phyloP scores from a whole-genome alignment of 2,888 invertebrate genomes.

The Agriopis aurantiaria region DNA sequence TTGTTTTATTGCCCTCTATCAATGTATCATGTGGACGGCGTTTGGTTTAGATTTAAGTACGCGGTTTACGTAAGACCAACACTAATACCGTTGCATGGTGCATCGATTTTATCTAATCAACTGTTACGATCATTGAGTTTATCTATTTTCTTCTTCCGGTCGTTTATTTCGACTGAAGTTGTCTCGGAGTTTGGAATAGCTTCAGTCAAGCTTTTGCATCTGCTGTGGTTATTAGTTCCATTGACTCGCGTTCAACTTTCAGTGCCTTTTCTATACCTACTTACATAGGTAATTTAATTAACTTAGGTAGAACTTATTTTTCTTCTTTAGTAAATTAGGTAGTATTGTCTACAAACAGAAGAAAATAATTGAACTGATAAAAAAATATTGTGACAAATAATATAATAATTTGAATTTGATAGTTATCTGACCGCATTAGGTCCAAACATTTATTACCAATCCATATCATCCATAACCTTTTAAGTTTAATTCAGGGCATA shows the following conservation, averaged over 20 bases:
- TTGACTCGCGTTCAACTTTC: constrained; percentile 19
- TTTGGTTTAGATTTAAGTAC: constrained; percentile 67
- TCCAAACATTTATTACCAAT: no score
- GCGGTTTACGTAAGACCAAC: constrained; percentile 52
- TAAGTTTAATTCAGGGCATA: no score
- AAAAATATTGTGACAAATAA: no score
- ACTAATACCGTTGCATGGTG: constrained; percentile 51
- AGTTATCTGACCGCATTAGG: no score
- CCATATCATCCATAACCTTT: no score
- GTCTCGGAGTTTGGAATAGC: constrained; percentile 13
- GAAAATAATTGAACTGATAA: no score
- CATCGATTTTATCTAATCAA: constrained; percentile 60
- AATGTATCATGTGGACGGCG: constrained; percentile 69
- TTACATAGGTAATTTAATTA: no score
- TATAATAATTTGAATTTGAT: no score
- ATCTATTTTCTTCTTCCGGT: constrained; percentile 44
- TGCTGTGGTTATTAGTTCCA: constrained; percentile 10
- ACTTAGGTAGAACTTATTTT: no score
- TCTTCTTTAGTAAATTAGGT: no score
- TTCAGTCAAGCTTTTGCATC: constrained; percentile 29
- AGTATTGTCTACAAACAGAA: no score
- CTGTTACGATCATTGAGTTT: constrained; percentile 52
- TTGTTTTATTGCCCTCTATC: constrained; percentile 77
- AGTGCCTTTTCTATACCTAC: neutral
- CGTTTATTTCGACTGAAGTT: constrained; percentile 29